These are phyloP conservation scores for Actinernus sp. DNA, from an alignment of 92 coral and sea anemone genomes.

Conservation along the genomic window DNA sequence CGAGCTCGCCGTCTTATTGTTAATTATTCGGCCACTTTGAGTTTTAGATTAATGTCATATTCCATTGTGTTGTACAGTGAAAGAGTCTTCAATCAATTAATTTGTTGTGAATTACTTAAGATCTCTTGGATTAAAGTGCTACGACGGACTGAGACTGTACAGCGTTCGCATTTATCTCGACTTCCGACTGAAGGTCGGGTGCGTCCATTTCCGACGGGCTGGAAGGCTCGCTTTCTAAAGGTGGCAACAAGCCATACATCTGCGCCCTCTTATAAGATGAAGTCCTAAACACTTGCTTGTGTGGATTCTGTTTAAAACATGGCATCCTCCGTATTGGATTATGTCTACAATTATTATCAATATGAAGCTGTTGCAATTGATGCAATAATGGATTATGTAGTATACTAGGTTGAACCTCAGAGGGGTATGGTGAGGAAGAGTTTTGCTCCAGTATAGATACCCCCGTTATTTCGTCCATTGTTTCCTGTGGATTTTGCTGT, in stretches of 20 bases:
- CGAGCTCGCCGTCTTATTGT: no score
- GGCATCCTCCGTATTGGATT: constrained; percentile 80
- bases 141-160: no score
- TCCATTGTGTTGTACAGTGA: no score
- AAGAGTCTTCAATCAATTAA: no score
- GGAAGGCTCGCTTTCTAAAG: constrained; percentile 64
- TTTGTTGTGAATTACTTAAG: no score
- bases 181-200: no score
- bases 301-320: constrained; percentile 79
- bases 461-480: constrained; percentile 29
- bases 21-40: no score
- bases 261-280: constrained; percentile 91
- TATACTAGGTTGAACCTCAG: constrained; percentile 12
- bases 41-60: no score
- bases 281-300: constrained; percentile 86
- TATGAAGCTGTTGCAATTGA: constrained; percentile 83
- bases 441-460: constrained; percentile 31
- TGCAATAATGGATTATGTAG: constrained; percentile 60
- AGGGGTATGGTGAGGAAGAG: constrained; percentile 39
- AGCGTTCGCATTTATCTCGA: no score
- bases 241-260: constrained; percentile 82
- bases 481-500: constrained; percentile 38
- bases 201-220: not conserved
- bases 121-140: no score
- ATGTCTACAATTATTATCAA: constrained; percentile 69